These are phyloP conservation scores for Papilio helenus DNA, from an alignment of 1,140 invertebrate genomes.

Conservation along the genomic window DNA sequence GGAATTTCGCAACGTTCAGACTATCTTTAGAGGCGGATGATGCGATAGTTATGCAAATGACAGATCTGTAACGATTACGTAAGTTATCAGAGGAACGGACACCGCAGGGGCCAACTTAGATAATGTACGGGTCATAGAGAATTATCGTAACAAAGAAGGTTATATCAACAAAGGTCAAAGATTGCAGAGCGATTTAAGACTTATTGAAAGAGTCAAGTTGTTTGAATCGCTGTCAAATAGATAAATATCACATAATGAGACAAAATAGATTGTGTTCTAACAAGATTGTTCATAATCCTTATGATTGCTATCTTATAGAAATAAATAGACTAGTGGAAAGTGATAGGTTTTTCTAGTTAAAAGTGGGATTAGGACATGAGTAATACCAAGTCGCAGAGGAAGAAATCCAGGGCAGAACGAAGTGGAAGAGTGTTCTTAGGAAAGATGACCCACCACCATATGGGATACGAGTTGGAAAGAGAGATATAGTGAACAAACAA, in stretches of 20 bases:
- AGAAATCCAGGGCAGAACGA: no score
- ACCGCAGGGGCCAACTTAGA: neutral
- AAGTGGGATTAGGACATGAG: no score
- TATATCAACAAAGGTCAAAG: conserved; percentile 10
- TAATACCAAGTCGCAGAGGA: no score
- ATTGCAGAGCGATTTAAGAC: neutral
- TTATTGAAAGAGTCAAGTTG: conserved; percentile 2
- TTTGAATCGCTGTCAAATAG: conserved; percentile 8
- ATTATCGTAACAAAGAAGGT: conserved; percentile 15
- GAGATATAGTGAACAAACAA: no score
- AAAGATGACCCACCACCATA: no score
- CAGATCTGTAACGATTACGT: conserved; percentile 39
- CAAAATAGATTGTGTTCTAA: neutral
- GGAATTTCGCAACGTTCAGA: conserved; percentile 16
- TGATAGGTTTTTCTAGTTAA: no score
- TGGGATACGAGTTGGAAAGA: no score
- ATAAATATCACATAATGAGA: conserved; percentile 15
- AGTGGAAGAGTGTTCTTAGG: no score
- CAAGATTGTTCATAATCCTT: neutral
- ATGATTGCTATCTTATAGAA: neutral
- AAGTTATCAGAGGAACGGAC: conserved; percentile 28
- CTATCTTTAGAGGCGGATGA: conserved; percentile 8
- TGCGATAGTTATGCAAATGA: conserved; percentile 37
- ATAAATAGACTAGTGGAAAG: no score
- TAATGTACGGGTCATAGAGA: conserved; percentile 1